These are phyloP conservation scores for Redunca redunca DNA, from an alignment of 2,113 vertebrate species.

Conservation along the genomic window DNA sequence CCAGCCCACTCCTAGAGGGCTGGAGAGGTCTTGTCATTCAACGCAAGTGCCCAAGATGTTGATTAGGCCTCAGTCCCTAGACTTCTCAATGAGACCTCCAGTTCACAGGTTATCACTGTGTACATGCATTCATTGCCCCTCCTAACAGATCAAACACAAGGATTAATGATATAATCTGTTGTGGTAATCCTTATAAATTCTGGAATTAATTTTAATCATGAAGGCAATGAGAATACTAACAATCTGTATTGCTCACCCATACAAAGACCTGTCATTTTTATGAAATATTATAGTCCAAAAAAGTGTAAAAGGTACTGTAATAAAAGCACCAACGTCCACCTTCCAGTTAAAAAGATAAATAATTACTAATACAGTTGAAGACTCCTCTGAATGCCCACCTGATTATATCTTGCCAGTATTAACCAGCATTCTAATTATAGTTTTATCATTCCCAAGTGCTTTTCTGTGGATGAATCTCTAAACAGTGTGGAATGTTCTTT, in stretches of 20 bases:
- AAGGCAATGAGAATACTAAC: not conserved
- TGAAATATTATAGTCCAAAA: not conserved
- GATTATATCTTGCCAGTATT: not conserved
- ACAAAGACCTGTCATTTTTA: not conserved
- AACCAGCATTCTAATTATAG: not conserved
- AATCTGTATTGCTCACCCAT: not conserved
- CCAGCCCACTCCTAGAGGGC: not conserved
- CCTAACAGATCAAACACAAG: not conserved
- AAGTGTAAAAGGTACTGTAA: not conserved
- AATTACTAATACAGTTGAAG: not conserved
- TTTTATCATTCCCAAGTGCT: not conserved
- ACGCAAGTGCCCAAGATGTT: not conserved
- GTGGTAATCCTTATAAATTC: not conserved
- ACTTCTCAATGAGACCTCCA: not conserved
- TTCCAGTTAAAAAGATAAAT: not conserved
- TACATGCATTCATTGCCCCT: not conserved
- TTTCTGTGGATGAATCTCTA: not conserved
- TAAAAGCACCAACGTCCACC: not conserved
- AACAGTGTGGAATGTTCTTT: not conserved
- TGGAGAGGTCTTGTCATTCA: not conserved
- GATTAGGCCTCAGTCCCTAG: not conserved
- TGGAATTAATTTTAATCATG: constrained; percentile 16
- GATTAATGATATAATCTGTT: not conserved
- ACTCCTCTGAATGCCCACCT: accelerated
- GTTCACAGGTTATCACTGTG: not conserved